These are phyloP conservation scores for Cinara cedri DNA, from an alignment of 2,888 invertebrate genomes.

Conservation along the genomic window DNA sequence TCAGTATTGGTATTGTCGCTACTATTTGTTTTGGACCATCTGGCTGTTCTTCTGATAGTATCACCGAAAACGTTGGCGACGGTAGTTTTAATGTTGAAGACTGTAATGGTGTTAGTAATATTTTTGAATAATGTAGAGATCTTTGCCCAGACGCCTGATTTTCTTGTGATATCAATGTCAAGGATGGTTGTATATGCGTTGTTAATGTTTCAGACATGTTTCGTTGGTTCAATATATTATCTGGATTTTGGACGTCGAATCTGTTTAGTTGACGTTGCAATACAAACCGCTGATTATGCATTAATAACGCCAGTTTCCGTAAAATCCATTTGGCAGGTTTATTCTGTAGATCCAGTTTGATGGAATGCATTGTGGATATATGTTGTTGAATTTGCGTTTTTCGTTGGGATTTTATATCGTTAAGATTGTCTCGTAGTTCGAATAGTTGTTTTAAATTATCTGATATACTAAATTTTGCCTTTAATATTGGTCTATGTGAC, in stretches of 20 bases:
- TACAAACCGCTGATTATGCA: neutral
- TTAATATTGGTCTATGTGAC: too few relatives aligned
- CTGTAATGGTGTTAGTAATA: neutral
- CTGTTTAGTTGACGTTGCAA: neutral
- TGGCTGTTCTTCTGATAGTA: neutral
- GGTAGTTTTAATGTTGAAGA: neutral
- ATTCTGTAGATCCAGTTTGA: neutral
- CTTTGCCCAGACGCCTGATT: too few relatives aligned
- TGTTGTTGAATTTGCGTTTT: too few relatives aligned
- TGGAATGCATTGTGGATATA: too few relatives aligned
- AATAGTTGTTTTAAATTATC: too few relatives aligned
- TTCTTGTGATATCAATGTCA: neutral
- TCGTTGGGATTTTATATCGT: neutral
- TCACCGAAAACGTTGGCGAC: neutral
- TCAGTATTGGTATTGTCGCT: neutral
- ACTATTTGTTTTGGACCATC: neutral
- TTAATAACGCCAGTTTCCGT: neutral
- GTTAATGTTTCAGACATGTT: neutral
- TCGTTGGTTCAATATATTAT: neutral
- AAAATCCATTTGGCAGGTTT: neutral
- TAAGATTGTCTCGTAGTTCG: neutral
- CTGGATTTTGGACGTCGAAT: too few relatives aligned
- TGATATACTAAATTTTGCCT: too few relatives aligned
- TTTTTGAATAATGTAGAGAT: too few relatives aligned
- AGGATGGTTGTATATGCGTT: neutral